Percentiles rank a stretch among this genome's conserved stretches.
phyloP scores from a whole-genome alignment of 2,113 vertebrate species.

The Oreocharis arfaki region DNA sequence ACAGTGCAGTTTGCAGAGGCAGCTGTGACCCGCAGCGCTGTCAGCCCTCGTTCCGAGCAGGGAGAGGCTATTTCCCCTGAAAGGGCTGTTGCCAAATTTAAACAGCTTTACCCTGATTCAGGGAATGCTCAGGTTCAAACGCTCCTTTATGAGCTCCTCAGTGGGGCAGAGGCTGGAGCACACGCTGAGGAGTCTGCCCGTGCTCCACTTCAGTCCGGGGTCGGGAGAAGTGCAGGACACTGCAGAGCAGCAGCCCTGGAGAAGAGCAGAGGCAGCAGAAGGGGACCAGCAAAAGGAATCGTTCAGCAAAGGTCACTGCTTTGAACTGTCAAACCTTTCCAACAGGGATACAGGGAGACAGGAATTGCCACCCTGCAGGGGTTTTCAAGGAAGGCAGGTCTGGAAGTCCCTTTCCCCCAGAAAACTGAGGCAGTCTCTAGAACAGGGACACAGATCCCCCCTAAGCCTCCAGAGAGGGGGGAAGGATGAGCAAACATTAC shows the following conservation, averaged over 20 bases:
- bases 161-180: neutral
- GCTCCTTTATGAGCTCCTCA: fast-evolving
- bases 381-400: neutral
- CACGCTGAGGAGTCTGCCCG: fast-evolving
- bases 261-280: neutral
- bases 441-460: neutral
- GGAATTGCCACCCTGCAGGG: fast-evolving
- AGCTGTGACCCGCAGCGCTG: neutral
- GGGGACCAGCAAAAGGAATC: fast-evolving
- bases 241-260: neutral
- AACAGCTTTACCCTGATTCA: neutral
- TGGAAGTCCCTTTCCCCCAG: neutral
- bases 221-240: neutral
- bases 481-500: neutral
- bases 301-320: neutral
- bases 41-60: neutral
- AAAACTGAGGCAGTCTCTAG: fast-evolving
- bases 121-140: neutral
- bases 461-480: neutral
- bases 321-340: neutral
- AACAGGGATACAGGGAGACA: fast-evolving
- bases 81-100: neutral
- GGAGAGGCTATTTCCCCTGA: neutral
- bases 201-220: neutral
- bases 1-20: neutral